Conservation (phyloP, 2,888 invertebrate genomes). For the Drosophila hamatofila region DNA sequence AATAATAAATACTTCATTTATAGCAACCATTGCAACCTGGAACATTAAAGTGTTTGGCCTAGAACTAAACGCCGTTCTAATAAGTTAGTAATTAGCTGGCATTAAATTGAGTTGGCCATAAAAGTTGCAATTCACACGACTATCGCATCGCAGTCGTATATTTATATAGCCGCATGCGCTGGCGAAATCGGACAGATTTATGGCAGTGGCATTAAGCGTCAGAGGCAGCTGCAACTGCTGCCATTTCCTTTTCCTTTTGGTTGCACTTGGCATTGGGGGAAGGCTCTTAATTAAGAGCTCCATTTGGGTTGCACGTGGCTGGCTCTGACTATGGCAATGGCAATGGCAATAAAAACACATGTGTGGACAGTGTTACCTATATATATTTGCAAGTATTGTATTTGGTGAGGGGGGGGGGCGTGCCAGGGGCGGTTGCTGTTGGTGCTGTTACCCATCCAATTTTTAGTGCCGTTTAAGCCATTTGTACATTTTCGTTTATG, state of each 20-base stretch:
- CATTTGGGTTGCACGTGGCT: conserved; percentile 45
- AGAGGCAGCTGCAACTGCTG: conserved; percentile 46
- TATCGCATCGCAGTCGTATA: conserved; percentile 68
- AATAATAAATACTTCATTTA: neutral
- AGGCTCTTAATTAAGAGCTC: conserved; percentile 69
- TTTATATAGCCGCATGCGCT: conserved; percentile 57
- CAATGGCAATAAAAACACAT: conserved; percentile 69
- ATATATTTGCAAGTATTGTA: conserved; percentile 25
- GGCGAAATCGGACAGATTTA: conserved; percentile 71
- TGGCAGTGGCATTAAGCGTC: conserved; percentile 66
- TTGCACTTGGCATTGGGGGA: conserved; percentile 39
- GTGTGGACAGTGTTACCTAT: conserved; percentile 59
- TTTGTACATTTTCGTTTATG: conserved; percentile 76
- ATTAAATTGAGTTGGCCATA: conserved; percentile 66
- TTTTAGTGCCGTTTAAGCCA: conserved; percentile 72
- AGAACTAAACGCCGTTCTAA: conserved; percentile 30
- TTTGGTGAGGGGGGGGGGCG: neutral
- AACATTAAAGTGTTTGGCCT: neutral
- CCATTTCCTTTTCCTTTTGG: conserved; percentile 43
- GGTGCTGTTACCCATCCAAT: conserved; percentile 29
- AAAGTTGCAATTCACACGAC: conserved; percentile 58
- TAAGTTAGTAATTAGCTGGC: conserved; percentile 61
- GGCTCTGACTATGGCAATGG: neutral
- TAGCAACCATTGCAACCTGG: no score
- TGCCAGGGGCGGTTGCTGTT: neutral